Percentiles rank a stretch among this genome's conserved stretches.
These are phyloP conservation scores for Tylochromis polylepis DNA, from an alignment of 2,113 vertebrate species.

Conservation along the genomic window DNA sequence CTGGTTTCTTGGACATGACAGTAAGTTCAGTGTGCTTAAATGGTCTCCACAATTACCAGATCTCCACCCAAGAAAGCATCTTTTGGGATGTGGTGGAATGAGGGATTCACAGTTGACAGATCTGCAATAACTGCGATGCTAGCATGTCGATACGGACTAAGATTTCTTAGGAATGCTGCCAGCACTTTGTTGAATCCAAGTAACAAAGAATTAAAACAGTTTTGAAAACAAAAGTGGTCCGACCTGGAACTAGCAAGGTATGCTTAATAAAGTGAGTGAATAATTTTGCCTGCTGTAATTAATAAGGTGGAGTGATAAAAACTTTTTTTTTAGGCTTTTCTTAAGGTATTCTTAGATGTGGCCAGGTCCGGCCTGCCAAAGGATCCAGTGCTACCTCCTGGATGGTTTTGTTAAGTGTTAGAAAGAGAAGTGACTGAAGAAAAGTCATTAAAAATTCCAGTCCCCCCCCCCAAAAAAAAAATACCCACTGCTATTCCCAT, in stretches of 20 bases:
- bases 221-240: neutral
- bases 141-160: neutral
- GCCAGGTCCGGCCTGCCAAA: fast-evolving
- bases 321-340: neutral
- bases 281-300: neutral
- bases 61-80: neutral
- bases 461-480: neutral
- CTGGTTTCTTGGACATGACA: neutral
- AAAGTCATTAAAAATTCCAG: neutral
- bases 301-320: neutral
- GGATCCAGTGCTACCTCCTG: neutral
- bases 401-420: neutral
- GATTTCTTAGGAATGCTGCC: neutral
- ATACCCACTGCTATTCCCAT: neutral
- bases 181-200: neutral
- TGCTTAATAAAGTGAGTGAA: fast-evolving
- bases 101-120: neutral
- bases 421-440: neutral
- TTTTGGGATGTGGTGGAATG: neutral
- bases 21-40: neutral
- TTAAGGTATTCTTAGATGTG: neutral
- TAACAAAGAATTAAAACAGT: neutral
- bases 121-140: neutral
- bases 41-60: fast-evolving
- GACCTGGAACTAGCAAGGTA: fast-evolving